Percentiles rank a stretch among this genome's conserved stretches.
These are phyloP conservation scores for Popillia japonica DNA, from an alignment of 1,140 invertebrate species.

Conservation along the genomic window DNA sequence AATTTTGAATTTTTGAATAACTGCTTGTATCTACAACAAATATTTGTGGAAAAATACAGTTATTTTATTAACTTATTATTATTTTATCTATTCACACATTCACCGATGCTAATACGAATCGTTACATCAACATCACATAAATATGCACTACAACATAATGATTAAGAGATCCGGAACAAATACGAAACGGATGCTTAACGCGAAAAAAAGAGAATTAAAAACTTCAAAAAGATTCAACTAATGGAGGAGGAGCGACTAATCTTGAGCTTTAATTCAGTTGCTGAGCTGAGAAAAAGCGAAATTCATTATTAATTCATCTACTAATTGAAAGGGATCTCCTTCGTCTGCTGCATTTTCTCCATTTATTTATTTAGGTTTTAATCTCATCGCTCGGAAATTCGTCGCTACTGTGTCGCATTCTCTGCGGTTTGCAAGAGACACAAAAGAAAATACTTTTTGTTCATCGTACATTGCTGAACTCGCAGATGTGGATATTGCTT, in stretches of 20 bases:
- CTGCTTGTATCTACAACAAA: too few relatives aligned
- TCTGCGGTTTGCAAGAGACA: slow-evolving; percentile 6
- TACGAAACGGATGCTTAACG: neutral
- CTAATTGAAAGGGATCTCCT: slow-evolving; percentile 23
- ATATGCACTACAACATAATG: neutral
- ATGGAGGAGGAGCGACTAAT: neutral
- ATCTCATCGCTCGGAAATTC: slow-evolving; percentile 1
- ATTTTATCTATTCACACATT: too few relatives aligned
- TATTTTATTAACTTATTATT: too few relatives aligned
- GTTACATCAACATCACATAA: neutral
- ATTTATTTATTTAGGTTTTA: slow-evolving; percentile 32
- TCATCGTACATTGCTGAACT: neutral
- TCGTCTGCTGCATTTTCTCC: slow-evolving; percentile 33
- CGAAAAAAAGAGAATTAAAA: neutral
- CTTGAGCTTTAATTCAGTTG: neutral
- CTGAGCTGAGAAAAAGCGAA: slow-evolving; percentile 14
- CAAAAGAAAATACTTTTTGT: slow-evolving; percentile 2
- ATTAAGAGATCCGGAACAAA: neutral
- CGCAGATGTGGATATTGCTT: slow-evolving; percentile 5
- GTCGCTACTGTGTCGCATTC: slow-evolving; percentile 9
- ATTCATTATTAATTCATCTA: slow-evolving; percentile 24
- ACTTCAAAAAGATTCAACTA: slow-evolving; percentile 6
- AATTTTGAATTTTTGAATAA: too few relatives aligned
- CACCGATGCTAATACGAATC: too few relatives aligned
- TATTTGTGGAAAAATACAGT: too few relatives aligned